Conservation (phyloP, 2,797 vertebrate genomes). For the Argyrosomus regius region DNA sequence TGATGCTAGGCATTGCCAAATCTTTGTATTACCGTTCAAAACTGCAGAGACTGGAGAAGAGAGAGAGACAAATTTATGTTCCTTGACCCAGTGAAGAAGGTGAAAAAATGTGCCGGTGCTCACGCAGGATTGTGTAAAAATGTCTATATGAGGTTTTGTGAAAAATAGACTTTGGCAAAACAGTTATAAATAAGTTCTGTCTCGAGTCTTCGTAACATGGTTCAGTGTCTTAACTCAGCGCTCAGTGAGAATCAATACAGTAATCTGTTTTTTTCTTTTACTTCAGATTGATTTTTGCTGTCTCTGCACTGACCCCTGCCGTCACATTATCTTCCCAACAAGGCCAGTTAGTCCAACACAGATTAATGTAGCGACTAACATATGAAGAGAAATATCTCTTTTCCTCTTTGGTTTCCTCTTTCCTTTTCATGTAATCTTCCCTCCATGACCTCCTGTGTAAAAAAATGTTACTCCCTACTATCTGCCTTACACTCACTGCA, state of each 20-base stretch:
- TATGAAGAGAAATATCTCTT: conserved; percentile 65
- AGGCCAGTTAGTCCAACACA: conserved; percentile 82
- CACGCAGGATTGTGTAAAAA: conserved; percentile 11
- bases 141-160: conserved; percentile 13
- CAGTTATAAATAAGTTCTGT: conserved; percentile 55
- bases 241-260: conserved; percentile 81
- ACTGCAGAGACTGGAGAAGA: not conserved
- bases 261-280: conserved; percentile 81
- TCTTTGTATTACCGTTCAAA: conserved; percentile 17
- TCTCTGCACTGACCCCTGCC: conserved; percentile 83
- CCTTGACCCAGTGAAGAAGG: conserved; percentile 1
- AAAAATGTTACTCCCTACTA: conserved; percentile 10
- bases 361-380: conserved; percentile 79
- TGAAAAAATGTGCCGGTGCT: not conserved
- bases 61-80: conserved; percentile 5
- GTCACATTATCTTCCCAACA: conserved; percentile 86
- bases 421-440: conserved; percentile 23
- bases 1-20: conserved; percentile 1
- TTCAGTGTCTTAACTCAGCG: conserved; percentile 75
- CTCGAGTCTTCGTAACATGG: conserved; percentile 58
- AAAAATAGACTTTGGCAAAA: conserved; percentile 48
- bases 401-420: conserved; percentile 39
- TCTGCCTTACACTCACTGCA: conserved; percentile 35
- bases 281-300: conserved; percentile 83
- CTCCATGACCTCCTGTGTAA: conserved; percentile 22